Percentiles rank a stretch among this genome's conserved stretches.
Conservation (phyloP, 1,140 invertebrate genomes). For the Uloborus diversus region DNA sequence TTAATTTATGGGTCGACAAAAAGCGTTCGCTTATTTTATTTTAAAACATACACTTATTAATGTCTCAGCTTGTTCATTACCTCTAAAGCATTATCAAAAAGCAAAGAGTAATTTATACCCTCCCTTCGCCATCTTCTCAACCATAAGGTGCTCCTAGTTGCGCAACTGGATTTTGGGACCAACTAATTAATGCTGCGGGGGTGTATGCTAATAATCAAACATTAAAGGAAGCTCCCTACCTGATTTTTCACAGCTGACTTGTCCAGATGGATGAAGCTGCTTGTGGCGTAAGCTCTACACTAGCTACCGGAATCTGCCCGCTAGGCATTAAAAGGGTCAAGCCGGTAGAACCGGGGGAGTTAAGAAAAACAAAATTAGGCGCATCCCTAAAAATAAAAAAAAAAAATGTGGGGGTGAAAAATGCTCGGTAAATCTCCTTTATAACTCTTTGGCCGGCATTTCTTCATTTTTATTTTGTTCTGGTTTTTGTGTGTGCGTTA, state of each 20-base stretch:
- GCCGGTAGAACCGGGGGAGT: slow-evolving; percentile 15
- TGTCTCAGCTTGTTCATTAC: no score
- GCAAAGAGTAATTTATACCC: no score
- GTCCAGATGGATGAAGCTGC: neutral
- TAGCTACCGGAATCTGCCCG: slow-evolving; percentile 40
- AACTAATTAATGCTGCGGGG: slow-evolving; percentile 22
- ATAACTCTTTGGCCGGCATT: slow-evolving; percentile 33
- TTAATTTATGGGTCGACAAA: no score
- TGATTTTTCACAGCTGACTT: slow-evolving; percentile 39
- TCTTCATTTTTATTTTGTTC: neutral
- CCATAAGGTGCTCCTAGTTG: no score
- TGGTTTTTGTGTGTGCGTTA: neutral
- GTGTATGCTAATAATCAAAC: slow-evolving; percentile 40
- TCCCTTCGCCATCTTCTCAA: no score
- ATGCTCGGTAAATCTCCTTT: slow-evolving; percentile 51
- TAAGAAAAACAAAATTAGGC: slow-evolving; percentile 55
- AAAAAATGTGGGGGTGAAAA: slow-evolving; percentile 27
- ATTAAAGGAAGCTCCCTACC: slow-evolving; percentile 49
- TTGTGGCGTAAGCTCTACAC: slow-evolving; percentile 15
- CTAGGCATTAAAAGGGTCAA: slow-evolving; percentile 53
- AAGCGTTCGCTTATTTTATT: no score
- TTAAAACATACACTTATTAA: no score
- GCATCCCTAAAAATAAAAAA: slow-evolving; percentile 44
- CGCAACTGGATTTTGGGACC: no score
- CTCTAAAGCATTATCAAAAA: no score